Evolutionary conservation across 2,888 invertebrate species (phyloP), one percentile per base, ranked within the genome.

Genomic region (Hartigia nigra): DNA sequence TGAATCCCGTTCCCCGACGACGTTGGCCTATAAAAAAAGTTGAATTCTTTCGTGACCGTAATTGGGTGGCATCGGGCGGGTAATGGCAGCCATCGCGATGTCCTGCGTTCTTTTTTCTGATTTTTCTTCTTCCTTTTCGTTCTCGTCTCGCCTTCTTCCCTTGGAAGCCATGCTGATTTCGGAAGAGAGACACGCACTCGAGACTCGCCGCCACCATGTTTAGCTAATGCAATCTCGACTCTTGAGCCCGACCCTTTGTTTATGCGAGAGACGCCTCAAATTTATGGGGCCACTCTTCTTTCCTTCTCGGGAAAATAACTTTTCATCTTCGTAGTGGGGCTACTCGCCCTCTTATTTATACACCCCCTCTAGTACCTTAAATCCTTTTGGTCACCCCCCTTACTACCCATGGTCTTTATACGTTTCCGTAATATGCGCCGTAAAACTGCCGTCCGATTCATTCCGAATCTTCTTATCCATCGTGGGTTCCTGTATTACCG

Each of bases 281-380:
- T 88, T 90, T 88, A 89, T 85, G 87, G 77, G 82, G 79, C 82
- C 79, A 84, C 81, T 84, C 86, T 83, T 84, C 84, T 78, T 82
- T 81, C 80, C 75, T 80, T 77, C 74, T 77, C 74, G 75, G 78
- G 81, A 86, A 84, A 87, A 88, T 87, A 88, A 88, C 85, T 86
- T 88, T 87, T 88, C 86, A 84, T 88, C 83, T 82, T 80, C 82
- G 75, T 81, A 77, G 82, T 78, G 81, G 75, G 70, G 77, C 81
- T 84, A 84, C 55, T 55, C 23, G 23, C 82, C 84, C 86, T 85
- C 81, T 83, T 85, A 85, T 86, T 87, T 86, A 84, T 84, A 84
- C 80, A 78, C 76, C 82, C 79, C 70, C n/a, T 5, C 69, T 69
- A 37, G 76, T 69, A 75, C 39, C 32, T 74, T 74, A 55, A 55